Evolutionary conservation across 37 sponge, comb jelly and placozoan genomes (phyloP).

Genomic region (Spongia lamella): DNA sequence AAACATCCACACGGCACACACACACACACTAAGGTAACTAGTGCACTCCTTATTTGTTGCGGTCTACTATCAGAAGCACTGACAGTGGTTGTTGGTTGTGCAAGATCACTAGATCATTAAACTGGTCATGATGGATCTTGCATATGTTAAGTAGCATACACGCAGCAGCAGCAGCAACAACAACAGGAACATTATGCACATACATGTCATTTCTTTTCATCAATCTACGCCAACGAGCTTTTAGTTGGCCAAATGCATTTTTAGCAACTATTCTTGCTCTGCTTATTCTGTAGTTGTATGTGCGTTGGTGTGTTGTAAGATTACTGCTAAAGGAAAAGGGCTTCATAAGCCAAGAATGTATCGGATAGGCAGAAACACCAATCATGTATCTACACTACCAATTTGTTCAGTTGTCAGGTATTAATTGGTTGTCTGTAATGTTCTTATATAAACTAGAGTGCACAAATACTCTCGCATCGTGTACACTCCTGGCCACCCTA

Average conservation of each 20-base stretch:
- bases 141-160: constrained; percentile 4
- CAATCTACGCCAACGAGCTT: constrained; percentile 4
- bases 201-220: constrained; percentile 8
- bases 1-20: no score
- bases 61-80: no score
- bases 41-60: no score
- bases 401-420: no score
- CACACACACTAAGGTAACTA: no score
- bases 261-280: constrained; percentile 16
- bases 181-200: neutral
- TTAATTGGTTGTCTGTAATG: no score
- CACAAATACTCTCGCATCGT: constrained; percentile 11
- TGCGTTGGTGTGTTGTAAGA: neutral
- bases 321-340: neutral
- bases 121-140: neutral
- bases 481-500: constrained; percentile 28
- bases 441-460: constrained; percentile 10
- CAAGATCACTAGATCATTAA: no score
- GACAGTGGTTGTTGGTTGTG: no score
- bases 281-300: neutral
- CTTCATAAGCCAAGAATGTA: constrained; percentile 15
- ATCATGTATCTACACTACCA: neutral
- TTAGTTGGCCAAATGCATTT: constrained; percentile 9
- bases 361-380: neutral
- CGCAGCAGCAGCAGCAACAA: constrained; percentile 1